These are phyloP conservation scores for Pocillopora verrucosa DNA, from an alignment of 64 coral and sea anemone species.

Conservation along the genomic window DNA sequence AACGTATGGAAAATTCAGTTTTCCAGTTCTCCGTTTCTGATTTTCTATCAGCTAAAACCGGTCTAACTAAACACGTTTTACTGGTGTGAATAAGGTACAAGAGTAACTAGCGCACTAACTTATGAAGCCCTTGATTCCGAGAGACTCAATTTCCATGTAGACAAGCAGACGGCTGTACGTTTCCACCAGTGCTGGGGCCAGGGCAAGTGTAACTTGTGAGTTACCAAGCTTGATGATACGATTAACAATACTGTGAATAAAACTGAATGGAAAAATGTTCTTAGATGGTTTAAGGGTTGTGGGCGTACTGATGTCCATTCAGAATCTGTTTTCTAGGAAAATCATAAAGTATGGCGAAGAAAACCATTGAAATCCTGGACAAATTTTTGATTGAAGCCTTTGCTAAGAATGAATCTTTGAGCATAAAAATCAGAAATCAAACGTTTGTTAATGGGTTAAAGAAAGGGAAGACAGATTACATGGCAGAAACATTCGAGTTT, in stretches of 20 bases:
- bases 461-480: too few relatives aligned
- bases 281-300: background rate
- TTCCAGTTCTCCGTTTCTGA: too few relatives aligned
- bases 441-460: too few relatives aligned
- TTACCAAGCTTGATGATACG: constrained; percentile 80
- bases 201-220: constrained; percentile 47
- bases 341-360: too few relatives aligned
- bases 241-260: constrained; percentile 92
- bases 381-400: too few relatives aligned
- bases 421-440: too few relatives aligned
- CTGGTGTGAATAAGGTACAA: background rate
- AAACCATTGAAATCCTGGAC: too few relatives aligned
- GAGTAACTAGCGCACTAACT: constrained; percentile 43
- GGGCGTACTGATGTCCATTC: background rate
- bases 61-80: background rate
- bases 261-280: constrained; percentile 38
- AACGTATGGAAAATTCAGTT: too few relatives aligned
- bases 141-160: constrained; percentile 93
- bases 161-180: constrained; percentile 94
- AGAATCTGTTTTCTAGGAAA: background rate
- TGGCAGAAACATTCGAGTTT: too few relatives aligned
- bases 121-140: constrained; percentile 89
- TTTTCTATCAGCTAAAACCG: too few relatives aligned
- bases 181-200: constrained; percentile 89
- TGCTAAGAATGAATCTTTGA: too few relatives aligned